A percentile compares a stretch with the other conserved stretches of the same genome.
Evolutionary conservation across 2,113 vertebrate genomes (phyloP).

Genomic region (Setophaga kirtlandii): DNA sequence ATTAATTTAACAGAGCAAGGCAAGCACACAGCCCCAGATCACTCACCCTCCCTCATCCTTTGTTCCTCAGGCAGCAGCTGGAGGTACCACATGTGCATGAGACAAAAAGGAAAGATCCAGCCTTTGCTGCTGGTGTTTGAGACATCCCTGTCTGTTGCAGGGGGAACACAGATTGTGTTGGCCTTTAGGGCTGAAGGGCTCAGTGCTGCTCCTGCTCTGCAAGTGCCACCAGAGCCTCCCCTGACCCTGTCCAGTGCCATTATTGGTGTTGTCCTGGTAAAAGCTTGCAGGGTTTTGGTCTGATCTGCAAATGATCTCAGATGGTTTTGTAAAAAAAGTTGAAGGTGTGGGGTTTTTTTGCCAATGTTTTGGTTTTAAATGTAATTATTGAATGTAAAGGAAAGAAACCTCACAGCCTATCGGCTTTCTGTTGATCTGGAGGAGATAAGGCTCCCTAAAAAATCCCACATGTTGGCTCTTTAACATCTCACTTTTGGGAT

Average conservation of each 20-base stretch:
- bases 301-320: neutral
- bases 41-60: neutral
- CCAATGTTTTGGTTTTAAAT: neutral
- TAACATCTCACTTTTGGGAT: neutral
- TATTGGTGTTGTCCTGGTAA: neutral
- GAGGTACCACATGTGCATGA: neutral
- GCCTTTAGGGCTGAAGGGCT: neutral
- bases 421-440: neutral
- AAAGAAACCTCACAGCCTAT: neutral
- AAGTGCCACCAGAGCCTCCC: neutral
- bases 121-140: neutral
- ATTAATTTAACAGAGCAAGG: neutral
- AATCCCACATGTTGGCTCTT: neutral
- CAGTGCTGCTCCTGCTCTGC: neutral
- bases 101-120: neutral
- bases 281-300: neutral
- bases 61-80: neutral
- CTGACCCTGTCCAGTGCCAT: neutral
- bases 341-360: neutral
- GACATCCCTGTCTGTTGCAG: neutral
- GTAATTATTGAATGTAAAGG: neutral
- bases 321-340: neutral
- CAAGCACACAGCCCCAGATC: neutral
- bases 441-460: neutral
- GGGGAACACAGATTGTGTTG: neutral